Conservation (phyloP, 2,113 vertebrate species). For the Psophia crepitans region DNA sequence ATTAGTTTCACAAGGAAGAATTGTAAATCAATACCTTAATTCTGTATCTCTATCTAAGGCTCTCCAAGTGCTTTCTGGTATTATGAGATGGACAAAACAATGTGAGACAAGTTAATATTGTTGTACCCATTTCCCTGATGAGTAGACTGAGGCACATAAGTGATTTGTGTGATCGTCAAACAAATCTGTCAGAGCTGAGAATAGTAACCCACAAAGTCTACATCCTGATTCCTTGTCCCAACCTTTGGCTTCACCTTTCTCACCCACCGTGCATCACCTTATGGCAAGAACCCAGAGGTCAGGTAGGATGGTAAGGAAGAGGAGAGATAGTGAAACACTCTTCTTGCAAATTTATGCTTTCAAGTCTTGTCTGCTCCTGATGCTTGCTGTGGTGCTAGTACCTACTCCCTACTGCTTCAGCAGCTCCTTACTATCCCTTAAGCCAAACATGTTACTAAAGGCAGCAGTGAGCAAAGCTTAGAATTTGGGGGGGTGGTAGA, state of each 20-base stretch:
- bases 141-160: background rate
- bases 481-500: background rate
- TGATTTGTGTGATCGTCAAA: background rate
- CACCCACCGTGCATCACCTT: rapidly evolving
- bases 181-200: background rate
- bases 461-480: background rate
- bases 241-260: background rate
- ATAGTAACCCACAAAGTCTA: background rate
- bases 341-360: background rate
- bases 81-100: background rate
- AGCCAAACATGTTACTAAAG: background rate
- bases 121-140: background rate
- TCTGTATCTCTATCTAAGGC: background rate
- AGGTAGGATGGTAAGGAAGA: background rate
- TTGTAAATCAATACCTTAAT: background rate
- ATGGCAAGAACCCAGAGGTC: background rate
- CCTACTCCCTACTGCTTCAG: background rate
- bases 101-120: background rate
- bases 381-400: background rate
- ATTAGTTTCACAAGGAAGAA: background rate
- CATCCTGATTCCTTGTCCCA: background rate
- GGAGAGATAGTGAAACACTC: background rate
- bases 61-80: background rate
- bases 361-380: background rate
- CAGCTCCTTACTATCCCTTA: background rate